A percentile compares a stretch with the other conserved stretches of the same genome.
These are phyloP conservation scores for Nesometra sesokonis DNA, from an alignment of 35 echinoderm and acorn worm genomes.

Conservation along the genomic window DNA sequence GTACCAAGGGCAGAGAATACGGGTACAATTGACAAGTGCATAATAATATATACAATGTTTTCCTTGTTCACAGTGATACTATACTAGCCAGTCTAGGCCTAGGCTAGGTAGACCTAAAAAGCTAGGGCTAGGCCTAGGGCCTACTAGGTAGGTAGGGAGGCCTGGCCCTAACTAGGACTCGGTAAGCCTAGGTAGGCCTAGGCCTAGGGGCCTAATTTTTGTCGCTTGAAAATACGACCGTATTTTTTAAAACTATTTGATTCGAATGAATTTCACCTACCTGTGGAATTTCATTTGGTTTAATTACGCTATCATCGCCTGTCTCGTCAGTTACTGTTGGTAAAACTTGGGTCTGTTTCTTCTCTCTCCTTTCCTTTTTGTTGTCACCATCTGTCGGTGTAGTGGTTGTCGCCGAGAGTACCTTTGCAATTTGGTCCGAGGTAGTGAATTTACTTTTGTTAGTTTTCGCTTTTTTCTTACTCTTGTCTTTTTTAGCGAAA, in stretches of 20 bases:
- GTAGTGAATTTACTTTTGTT: background rate
- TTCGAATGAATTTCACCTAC: background rate
- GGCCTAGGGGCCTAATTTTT: too few relatives aligned
- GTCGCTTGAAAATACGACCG: too few relatives aligned
- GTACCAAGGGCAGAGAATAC: too few relatives aligned
- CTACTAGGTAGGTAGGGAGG: too few relatives aligned
- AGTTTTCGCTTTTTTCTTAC: background rate
- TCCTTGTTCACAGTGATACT: too few relatives aligned
- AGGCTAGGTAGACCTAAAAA: background rate
- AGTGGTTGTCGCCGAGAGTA: background rate
- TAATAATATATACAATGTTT: too few relatives aligned
- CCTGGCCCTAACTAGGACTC: background rate
- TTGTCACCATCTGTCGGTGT: background rate
- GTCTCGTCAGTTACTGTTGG: background rate
- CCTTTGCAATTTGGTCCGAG: background rate
- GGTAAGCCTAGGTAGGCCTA: background rate
- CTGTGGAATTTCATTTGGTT: background rate
- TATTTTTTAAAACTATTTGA: too few relatives aligned
- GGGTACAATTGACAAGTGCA: too few relatives aligned
- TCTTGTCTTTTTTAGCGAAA: background rate
- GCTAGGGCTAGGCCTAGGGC: background rate
- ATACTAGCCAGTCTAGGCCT: background rate
- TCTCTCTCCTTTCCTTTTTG: background rate
- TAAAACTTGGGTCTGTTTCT: background rate
- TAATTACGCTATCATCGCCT: background rate